phyloP scores from a whole-genome alignment of 1,140 invertebrate genomes.

The Holotrichia oblita region DNA sequence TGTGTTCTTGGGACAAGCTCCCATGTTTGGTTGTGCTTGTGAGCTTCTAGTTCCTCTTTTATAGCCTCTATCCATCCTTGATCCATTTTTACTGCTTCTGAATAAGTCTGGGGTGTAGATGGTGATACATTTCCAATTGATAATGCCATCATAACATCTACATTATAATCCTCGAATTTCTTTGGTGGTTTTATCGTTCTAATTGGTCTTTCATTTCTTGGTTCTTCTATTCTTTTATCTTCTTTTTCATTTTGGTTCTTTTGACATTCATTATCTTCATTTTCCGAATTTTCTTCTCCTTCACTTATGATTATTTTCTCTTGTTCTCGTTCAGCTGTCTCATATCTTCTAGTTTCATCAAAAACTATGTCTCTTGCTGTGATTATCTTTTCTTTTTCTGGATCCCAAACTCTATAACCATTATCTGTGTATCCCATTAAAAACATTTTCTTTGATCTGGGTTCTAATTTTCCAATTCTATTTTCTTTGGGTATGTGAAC shows the following conservation, averaged over 20 bases:
- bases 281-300: background rate
- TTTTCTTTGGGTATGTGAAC: too few relatives aligned
- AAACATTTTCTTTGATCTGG: too few relatives aligned
- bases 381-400: constrained; percentile 49
- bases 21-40: background rate
- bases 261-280: background rate
- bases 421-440: too few relatives aligned
- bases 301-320: background rate
- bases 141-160: constrained; percentile 9
- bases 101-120: background rate
- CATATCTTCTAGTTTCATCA: constrained; percentile 46
- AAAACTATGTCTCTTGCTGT: constrained; percentile 55
- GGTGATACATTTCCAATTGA: background rate
- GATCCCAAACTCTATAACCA: constrained; percentile 49
- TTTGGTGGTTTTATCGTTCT: constrained; percentile 3
- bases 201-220: background rate
- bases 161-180: background rate
- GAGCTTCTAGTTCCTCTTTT: background rate
- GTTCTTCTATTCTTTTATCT: background rate
- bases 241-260: background rate
- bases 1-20: constrained; percentile 1
- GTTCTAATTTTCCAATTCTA: too few relatives aligned
- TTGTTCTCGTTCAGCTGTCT: background rate
- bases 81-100: background rate
- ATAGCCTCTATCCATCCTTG: background rate